These are phyloP conservation scores for Ctenopoma multispine DNA, from an alignment of 2,797 vertebrate species.

Conservation along the genomic window DNA sequence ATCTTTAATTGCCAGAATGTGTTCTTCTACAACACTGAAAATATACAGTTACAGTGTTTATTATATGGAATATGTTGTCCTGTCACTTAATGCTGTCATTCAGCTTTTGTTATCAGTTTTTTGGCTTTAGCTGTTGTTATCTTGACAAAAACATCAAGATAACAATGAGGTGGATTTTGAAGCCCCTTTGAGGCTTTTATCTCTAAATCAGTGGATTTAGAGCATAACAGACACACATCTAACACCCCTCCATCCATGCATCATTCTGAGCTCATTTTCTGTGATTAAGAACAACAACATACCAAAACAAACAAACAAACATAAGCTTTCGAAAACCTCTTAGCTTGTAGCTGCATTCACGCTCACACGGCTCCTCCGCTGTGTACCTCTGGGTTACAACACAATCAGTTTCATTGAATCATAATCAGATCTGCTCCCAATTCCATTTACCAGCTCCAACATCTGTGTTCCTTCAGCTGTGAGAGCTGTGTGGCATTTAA, in stretches of 20 bases:
- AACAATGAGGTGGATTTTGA: slow-evolving; percentile 37
- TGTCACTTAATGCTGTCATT: slow-evolving; percentile 21
- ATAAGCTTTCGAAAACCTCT: slow-evolving; percentile 38
- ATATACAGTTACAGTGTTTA: not conserved
- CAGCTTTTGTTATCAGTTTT: slow-evolving; percentile 25
- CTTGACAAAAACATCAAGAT: slow-evolving; percentile 44
- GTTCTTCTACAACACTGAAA: not conserved
- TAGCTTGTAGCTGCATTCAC: slow-evolving; percentile 30
- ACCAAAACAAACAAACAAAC: slow-evolving; percentile 19
- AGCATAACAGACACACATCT: slow-evolving; percentile 33
- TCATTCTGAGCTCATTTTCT: slow-evolving; percentile 16
- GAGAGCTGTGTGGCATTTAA: slow-evolving; percentile 61
- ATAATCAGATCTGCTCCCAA: slow-evolving; percentile 63
- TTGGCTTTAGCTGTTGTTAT: slow-evolving; percentile 44
- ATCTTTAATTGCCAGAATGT: not conserved
- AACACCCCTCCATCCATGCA: slow-evolving; percentile 37
- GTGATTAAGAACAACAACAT: slow-evolving; percentile 23
- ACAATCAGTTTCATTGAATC: slow-evolving; percentile 73
- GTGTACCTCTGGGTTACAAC: slow-evolving; percentile 54
- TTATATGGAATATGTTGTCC: slow-evolving; percentile 19
- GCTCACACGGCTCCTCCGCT: slow-evolving; percentile 27
- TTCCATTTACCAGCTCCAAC: slow-evolving; percentile 66
- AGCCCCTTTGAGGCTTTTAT: slow-evolving; percentile 47
- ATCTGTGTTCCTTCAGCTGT: slow-evolving; percentile 70
- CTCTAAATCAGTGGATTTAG: slow-evolving; percentile 31